Percentiles rank a stretch among this genome's conserved stretches.
Evolutionary conservation across 2,888 invertebrate genomes (phyloP).

Genomic region (Agonopterix heracliana): DNA sequence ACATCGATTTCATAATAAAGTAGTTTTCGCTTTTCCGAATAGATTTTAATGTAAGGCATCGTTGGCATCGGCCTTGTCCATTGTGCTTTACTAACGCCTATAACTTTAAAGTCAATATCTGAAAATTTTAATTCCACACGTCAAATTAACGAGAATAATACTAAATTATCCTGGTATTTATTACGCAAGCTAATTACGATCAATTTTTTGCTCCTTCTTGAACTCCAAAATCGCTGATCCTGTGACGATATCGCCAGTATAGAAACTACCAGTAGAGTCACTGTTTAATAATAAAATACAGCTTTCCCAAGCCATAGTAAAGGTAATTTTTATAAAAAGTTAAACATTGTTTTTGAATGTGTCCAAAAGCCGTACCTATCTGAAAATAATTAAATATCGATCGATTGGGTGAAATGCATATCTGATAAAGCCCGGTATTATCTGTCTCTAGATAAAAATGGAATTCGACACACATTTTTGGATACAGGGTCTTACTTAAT

Average conservation of each 20-base stretch:
- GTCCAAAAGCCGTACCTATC: background rate
- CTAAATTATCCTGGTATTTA: background rate
- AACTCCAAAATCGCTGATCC: constrained; percentile 52
- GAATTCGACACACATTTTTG: no score
- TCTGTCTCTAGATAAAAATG: no score
- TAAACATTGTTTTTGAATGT: background rate
- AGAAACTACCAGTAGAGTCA: constrained; percentile 49
- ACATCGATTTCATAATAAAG: constrained; percentile 39
- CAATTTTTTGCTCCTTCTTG: constrained; percentile 41
- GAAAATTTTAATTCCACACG: constrained; percentile 18
- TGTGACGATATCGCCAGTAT: constrained; percentile 59
- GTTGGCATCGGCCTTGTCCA: constrained; percentile 57
- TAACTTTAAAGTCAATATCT: constrained; percentile 51
- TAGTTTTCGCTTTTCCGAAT: constrained; percentile 49
- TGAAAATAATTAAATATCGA: background rate
- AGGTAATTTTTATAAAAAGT: background rate
- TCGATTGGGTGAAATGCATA: background rate
- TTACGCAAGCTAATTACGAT: constrained; percentile 32
- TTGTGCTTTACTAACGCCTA: constrained; percentile 48
- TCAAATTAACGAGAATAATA: background rate
- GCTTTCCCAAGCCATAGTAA: constrained; percentile 45
- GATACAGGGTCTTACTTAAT: no score
- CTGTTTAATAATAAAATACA: constrained; percentile 49
- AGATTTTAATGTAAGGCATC: constrained; percentile 54
- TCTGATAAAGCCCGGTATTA: no score